phyloP scores from a whole-genome alignment of 2,113 vertebrate species.

The Gallinago media region DNA sequence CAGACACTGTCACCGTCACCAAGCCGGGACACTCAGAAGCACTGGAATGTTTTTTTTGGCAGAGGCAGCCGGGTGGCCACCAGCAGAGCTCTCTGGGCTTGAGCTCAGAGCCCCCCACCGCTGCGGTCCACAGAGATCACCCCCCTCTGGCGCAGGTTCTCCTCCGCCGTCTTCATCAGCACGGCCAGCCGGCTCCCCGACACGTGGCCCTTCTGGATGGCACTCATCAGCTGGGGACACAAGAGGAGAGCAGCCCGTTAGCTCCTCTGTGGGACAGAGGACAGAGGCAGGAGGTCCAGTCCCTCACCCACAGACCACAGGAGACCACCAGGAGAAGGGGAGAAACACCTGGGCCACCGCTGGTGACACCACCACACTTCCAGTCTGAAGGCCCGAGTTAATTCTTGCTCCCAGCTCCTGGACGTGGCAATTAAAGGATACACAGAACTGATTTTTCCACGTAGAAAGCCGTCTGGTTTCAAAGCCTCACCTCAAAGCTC shows the following conservation, averaged over 20 bases:
- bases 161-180: conserved; percentile 92
- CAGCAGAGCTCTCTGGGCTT: background rate
- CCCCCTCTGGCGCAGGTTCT: conserved; percentile 84
- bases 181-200: conserved; percentile 94
- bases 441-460: background rate
- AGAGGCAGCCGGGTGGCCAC: background rate
- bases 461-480: background rate
- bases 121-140: conserved; percentile 93
- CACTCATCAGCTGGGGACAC: conserved; percentile 91
- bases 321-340: background rate
- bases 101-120: conserved; percentile 90
- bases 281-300: background rate
- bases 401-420: background rate
- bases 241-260: background rate
- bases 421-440: background rate
- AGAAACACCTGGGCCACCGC: rapidly evolving
- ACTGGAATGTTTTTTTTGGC: conserved; percentile 64
- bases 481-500: background rate
- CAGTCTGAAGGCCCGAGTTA: background rate
- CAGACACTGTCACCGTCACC: background rate
- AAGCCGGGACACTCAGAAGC: background rate
- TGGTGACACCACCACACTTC: rapidly evolving
- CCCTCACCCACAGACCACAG: rapidly evolving
- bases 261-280: background rate
- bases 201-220: conserved; percentile 93